These are phyloP conservation scores for Pteria penguin DNA, from an alignment of 2,888 invertebrate genomes.

Conservation along the genomic window DNA sequence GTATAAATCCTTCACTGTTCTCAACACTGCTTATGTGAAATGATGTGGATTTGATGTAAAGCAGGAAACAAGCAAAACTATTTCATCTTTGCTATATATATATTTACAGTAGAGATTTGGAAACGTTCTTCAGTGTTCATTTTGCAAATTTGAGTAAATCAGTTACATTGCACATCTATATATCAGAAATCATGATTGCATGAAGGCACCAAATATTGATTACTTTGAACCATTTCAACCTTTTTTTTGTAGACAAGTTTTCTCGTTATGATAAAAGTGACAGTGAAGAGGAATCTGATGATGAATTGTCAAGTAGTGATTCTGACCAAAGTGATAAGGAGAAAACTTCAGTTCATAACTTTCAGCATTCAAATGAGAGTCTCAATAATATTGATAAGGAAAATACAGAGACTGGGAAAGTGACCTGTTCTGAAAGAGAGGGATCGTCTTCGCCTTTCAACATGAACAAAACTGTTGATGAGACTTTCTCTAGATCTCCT, in stretches of 20 bases:
- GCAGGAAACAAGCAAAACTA: too few relatives aligned
- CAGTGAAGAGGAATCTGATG: conserved; percentile 60
- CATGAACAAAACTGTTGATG: background rate
- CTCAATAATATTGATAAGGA: background rate
- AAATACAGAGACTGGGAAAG: conserved; percentile 1
- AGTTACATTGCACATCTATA: too few relatives aligned
- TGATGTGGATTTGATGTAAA: too few relatives aligned
- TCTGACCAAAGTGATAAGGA: conserved; percentile 7
- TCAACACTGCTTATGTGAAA: too few relatives aligned
- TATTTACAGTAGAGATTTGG: too few relatives aligned
- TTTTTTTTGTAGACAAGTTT: conserved; percentile 72
- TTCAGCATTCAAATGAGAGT: conserved; percentile 8
- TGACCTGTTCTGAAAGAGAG: background rate
- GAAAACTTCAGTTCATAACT: background rate
- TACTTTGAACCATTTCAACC: too few relatives aligned
- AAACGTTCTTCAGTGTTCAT: too few relatives aligned
- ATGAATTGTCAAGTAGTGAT: conserved; percentile 43
- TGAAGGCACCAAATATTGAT: too few relatives aligned
- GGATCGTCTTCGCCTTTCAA: background rate
- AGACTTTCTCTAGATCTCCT: conserved; percentile 8
- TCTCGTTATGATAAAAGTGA: conserved; percentile 62
- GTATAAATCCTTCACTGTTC: too few relatives aligned
- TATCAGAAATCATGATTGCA: too few relatives aligned
- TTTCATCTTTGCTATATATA: too few relatives aligned
- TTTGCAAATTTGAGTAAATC: too few relatives aligned